Evolutionary conservation across 2,888 invertebrate genomes (phyloP).

Genomic region (Darwinula stevensoni): DNA sequence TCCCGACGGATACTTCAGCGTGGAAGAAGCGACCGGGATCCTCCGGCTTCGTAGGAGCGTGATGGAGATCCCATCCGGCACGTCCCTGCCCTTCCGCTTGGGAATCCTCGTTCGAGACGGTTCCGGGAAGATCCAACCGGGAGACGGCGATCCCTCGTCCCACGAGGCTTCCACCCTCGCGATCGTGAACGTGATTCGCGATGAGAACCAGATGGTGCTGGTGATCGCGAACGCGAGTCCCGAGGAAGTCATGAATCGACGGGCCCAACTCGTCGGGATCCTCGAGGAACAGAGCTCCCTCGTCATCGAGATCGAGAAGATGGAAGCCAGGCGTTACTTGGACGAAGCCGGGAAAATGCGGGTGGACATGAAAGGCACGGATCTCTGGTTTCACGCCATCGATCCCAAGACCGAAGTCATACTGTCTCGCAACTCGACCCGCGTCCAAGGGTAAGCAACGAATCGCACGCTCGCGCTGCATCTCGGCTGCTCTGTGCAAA

Average conservation of each 20-base stretch:
- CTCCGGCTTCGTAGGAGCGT: slow-evolving; percentile 41
- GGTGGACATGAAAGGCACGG: slow-evolving; percentile 36
- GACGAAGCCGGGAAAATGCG: slow-evolving; percentile 35
- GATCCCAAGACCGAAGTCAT: slow-evolving; percentile 31
- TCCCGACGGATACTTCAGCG: slow-evolving; percentile 30
- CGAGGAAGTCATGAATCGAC: slow-evolving; percentile 29
- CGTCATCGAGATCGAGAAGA: slow-evolving; percentile 46
- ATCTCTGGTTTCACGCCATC: slow-evolving; percentile 58
- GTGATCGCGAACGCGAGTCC: slow-evolving; percentile 42
- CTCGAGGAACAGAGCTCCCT: slow-evolving; percentile 41
- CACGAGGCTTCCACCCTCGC: slow-evolving; percentile 30
- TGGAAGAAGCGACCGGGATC: slow-evolving; percentile 41
- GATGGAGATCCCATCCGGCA: slow-evolving; percentile 27
- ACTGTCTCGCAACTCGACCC: slow-evolving; percentile 5
- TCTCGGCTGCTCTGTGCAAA: too few relatives aligned
- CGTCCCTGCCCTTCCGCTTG: slow-evolving; percentile 42
- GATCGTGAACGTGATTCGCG: slow-evolving; percentile 43
- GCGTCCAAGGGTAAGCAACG: slow-evolving; percentile 7
- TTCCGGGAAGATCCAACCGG: slow-evolving; percentile 29
- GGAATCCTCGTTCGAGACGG: slow-evolving; percentile 41
- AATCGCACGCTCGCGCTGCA: too few relatives aligned
- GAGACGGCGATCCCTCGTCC: slow-evolving; percentile 37
- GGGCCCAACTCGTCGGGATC: slow-evolving; percentile 24
- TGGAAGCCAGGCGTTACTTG: slow-evolving; percentile 41
- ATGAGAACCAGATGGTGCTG: slow-evolving; percentile 41